Evolutionary conservation across 1,140 invertebrate genomes (phyloP), one percentile per base, ranked within the genome.

Genomic region (Macrobrachium nipponense): DNA sequence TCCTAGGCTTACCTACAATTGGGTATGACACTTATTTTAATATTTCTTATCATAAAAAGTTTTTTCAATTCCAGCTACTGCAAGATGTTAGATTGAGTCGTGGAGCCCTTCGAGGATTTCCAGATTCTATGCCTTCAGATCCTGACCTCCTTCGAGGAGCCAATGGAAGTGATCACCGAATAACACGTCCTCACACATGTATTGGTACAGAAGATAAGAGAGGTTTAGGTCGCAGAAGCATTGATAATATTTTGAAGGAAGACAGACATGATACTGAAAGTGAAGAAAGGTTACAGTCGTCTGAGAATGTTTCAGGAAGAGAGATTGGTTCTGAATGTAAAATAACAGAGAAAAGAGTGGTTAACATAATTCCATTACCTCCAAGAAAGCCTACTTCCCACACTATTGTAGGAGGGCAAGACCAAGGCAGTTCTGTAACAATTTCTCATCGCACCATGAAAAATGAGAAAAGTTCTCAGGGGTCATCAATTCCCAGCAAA

Each of bases 361-460:
- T 82, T 12, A 87, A 87, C 68, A 43, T 87, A 36, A 87, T 84
- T 72, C 87, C 81, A 58, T 61, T 84, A 2, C 81, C 81, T 23
- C 81, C 81, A 64, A 80, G 81, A 20, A 94, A 94, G 90, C 93
- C 94, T 14, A 94, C 94, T 44, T 76, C 73, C 61, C 64, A 87
- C 79, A 58, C 23, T 72, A 12, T 7, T 66, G 61, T 20, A 80
- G 8, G 14, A 18, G n/a, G 27, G 4, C 59, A 51, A 18, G 60
- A 14, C 59, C 79, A 80, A 14, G 36, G 14, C 17, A 11, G 72
- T 64, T 83, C 81, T 61, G 59, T 36, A 7, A n/a, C 81, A 18
- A 18, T 62, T 11, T 27, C 59, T 43, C 72, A 84, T 58, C 73
- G 36, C n/a, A 61, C 82, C 27, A 8, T 76, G 10, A 43, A n/a